Evolutionary conservation across 2,797 vertebrate species (phyloP).

Genomic region (Acipenser transmontanus): DNA sequence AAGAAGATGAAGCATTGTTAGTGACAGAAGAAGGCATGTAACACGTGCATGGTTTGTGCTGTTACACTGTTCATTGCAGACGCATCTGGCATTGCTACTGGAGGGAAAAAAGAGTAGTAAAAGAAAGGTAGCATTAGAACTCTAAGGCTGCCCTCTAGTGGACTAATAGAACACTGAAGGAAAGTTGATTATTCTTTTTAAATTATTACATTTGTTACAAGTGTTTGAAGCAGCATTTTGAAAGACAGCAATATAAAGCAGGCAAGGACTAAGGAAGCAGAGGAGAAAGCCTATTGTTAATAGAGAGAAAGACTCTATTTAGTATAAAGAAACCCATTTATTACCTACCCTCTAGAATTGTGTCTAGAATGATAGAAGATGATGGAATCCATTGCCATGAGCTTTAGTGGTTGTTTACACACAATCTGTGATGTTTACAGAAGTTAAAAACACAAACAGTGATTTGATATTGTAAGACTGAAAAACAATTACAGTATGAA

Average conservation of each 20-base stretch:
- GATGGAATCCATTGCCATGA: constrained; percentile 73
- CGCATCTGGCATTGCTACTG: constrained; percentile 48
- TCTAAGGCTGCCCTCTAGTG: constrained; percentile 45
- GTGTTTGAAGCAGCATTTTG: constrained; percentile 33
- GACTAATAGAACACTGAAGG: constrained; percentile 28
- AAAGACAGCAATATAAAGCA: constrained; percentile 42
- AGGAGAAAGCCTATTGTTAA: constrained; percentile 31
- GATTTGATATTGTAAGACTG: too few relatives aligned
- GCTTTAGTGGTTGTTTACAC: constrained; percentile 22
- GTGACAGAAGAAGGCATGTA: constrained; percentile 41
- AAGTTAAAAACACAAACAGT: not conserved
- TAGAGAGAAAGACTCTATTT: constrained; percentile 36
- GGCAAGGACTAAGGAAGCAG: constrained; percentile 46
- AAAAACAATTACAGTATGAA: too few relatives aligned
- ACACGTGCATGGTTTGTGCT: constrained; percentile 41
- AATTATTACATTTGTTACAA: constrained; percentile 12
- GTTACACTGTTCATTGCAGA: constrained; percentile 72
- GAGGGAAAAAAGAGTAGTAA: constrained; percentile 24
- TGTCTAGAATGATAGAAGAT: constrained; percentile 80
- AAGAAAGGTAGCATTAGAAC: constrained; percentile 22
- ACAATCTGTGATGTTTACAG: constrained; percentile 10
- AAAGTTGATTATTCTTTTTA: constrained; percentile 21
- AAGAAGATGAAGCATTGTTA: constrained; percentile 39
- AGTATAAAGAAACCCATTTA: constrained; percentile 51
- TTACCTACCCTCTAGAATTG: constrained; percentile 67